A percentile compares a stretch with the other conserved stretches of the same genome.
Evolutionary conservation across 2,797 vertebrate species (phyloP).

Genomic region (Chaenodraco wilsoni): DNA sequence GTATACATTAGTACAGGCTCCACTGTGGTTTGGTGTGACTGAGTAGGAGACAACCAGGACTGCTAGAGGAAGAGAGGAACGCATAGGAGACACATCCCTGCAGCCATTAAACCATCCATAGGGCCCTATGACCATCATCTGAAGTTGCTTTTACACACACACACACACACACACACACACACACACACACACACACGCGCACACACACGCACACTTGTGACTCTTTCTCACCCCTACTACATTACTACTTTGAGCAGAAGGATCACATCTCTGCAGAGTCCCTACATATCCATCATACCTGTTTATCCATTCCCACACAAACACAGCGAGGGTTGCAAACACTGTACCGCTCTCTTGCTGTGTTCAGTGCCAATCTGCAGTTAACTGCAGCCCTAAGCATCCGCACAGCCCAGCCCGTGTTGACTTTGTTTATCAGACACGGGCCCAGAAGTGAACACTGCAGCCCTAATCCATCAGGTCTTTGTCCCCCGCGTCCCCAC

Average conservation of each 20-base stretch:
- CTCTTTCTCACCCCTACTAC: slow-evolving; percentile 2
- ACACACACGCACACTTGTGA: not conserved
- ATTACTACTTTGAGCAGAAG: slow-evolving; percentile 22
- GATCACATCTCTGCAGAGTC: slow-evolving; percentile 40
- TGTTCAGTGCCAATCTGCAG: slow-evolving; percentile 63
- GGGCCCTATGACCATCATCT: slow-evolving; percentile 13
- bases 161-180: slow-evolving; percentile 1
- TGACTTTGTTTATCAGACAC: slow-evolving; percentile 78
- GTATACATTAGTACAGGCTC: slow-evolving; percentile 6
- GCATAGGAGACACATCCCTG: slow-evolving; percentile 4
- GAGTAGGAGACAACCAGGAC: slow-evolving; percentile 5
- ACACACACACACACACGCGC: slow-evolving; percentile 9
- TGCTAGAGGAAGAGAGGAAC: slow-evolving; percentile 4
- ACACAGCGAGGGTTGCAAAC: slow-evolving; percentile 32
- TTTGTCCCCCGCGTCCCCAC: slow-evolving; percentile 72
- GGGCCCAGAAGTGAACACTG: slow-evolving; percentile 67
- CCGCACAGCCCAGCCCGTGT: slow-evolving; percentile 34
- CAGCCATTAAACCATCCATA: slow-evolving; percentile 28
- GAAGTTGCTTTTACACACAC: too few species aligned
- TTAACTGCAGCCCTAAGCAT: slow-evolving; percentile 45
- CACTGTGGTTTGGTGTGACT: not conserved
- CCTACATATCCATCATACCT: slow-evolving; percentile 35
- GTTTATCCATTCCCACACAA: slow-evolving; percentile 39
- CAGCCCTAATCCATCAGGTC: slow-evolving; percentile 80
- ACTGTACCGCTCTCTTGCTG: slow-evolving; percentile 26